Evolutionary conservation across 53 echinoderm and acorn worm genomes (phyloP).

Genomic region (Patiria pectinifera): DNA sequence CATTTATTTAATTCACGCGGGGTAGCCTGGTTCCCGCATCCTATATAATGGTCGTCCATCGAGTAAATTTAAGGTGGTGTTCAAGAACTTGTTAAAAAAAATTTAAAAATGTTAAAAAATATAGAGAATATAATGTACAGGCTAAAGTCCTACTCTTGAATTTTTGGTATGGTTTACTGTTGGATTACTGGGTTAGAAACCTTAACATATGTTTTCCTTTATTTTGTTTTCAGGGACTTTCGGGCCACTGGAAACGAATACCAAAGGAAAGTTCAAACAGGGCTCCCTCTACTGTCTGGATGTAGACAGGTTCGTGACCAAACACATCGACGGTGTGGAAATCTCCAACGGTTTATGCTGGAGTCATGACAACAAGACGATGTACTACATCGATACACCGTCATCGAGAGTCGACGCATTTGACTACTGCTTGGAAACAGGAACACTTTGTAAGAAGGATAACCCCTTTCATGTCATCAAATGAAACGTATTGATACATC

Average conservation of each 20-base stretch:
- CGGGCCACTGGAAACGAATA: conserved; percentile 37
- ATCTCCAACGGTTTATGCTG: conserved; percentile 88
- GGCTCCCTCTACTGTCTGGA: conserved; percentile 75
- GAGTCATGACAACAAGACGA: conserved; percentile 70
- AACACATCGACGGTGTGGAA: conserved; percentile 59
- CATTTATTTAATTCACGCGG: too few relatives aligned
- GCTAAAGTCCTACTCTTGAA: too few relatives aligned
- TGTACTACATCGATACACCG: conserved; percentile 90
- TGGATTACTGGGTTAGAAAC: too few relatives aligned
- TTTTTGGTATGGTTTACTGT: too few relatives aligned
- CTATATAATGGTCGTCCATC: too few relatives aligned
- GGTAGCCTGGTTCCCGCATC: too few relatives aligned
- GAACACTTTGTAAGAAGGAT: conserved; percentile 63
- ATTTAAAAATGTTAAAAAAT: too few relatives aligned
- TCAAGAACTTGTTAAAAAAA: too few relatives aligned
- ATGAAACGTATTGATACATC: too few relatives aligned
- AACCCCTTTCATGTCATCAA: too few relatives aligned
- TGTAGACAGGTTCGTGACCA: conserved; percentile 60
- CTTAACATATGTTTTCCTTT: neutral
- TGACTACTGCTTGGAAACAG: conserved; percentile 76
- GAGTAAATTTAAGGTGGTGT: too few relatives aligned
- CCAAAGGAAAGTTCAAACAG: conserved; percentile 2
- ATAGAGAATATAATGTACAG: too few relatives aligned
- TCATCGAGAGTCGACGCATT: conserved; percentile 74
- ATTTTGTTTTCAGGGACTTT: conserved; percentile 54